These are phyloP conservation scores for Rhagium mordax DNA, from an alignment of 2,888 invertebrate species.

Conservation along the genomic window DNA sequence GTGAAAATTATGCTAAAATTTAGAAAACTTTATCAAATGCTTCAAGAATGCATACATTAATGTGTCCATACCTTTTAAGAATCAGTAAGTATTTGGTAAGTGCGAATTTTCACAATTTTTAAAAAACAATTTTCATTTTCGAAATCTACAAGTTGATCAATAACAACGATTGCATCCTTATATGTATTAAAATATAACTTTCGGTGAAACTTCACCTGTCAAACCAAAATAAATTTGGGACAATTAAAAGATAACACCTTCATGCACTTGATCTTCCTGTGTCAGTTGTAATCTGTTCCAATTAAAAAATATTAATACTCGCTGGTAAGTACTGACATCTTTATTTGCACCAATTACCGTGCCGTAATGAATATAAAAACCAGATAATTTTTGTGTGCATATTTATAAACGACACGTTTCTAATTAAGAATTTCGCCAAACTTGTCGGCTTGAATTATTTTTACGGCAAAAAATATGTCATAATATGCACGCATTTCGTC, in stretches of 20 bases:
- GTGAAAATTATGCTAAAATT: too few species aligned
- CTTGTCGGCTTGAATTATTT: too few species aligned
- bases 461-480: neutral
- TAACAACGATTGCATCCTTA: too few species aligned
- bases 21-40: too few species aligned
- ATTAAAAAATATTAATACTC: neutral
- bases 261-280: neutral
- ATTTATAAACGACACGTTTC: neutral
- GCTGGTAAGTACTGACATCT: neutral
- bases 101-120: too few species aligned
- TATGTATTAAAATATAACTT: neutral
- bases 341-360: neutral
- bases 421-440: too few species aligned
- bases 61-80: too few species aligned
- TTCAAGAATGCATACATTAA: too few species aligned
- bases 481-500: neutral
- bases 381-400: neutral
- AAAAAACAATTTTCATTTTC: too few species aligned
- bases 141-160: too few species aligned
- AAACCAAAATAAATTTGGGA: neutral
- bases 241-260: neutral
- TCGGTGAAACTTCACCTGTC: neutral
- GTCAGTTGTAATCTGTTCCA: neutral
- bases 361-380: neutral
- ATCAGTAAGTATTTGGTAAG: too few species aligned